Base-by-base conservation (phyloP, 2,113 vertebrate genomes). In the Pao palembangensis region DNA sequence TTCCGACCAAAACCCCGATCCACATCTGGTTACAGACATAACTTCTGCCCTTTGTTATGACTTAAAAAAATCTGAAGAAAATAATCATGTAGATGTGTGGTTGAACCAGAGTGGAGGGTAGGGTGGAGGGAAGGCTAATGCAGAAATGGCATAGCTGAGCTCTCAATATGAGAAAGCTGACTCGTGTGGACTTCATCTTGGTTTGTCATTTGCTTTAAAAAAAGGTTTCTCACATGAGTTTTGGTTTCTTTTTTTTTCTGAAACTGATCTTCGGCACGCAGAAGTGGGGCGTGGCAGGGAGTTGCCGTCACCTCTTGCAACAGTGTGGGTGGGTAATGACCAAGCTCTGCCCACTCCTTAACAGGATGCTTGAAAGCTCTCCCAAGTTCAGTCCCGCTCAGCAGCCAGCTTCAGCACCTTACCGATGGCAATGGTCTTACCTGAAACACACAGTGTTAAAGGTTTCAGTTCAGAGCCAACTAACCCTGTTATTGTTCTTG, bases 121-220 rank as follows among this genome's bases (percentile, higher is more conserved):
- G 54, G 68, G 61, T 62, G 31, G 56, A 31, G 55, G 81, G 73
- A 79, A 20, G 77, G 88, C 91, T 88, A 92, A 89, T 94, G 91
- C 79, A 61, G 75, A 91, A 91, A 92, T 95, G 97, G 93, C 95
- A 97, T 96, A 95, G 95, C 94, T 93, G 92, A 98, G 96, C 95
- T 98, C 97, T 99, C 97, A 99, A 99, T 98, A 98, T 98, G 97
- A 99, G 97, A 99, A 98, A 96, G 94, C 96, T 94, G 94, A 94
- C 95, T 93, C 92, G 94, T 95, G 93, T 95, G 94, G 93, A 95
- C 93, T 92, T 92, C 93, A 70, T 86, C 84, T 74, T 76, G 78
- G 73, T 85, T 71, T 79, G 81, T 86, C 71, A 55, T 83, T 84
- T 84, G 69, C 88, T 70, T 88, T 87, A 89, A 91, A 90, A 91